Percentiles rank a stretch among this genome's conserved stretches.
These are phyloP conservation scores for Deroplatys truncata DNA, from an alignment of 2,888 invertebrate species.

Conservation along the genomic window DNA sequence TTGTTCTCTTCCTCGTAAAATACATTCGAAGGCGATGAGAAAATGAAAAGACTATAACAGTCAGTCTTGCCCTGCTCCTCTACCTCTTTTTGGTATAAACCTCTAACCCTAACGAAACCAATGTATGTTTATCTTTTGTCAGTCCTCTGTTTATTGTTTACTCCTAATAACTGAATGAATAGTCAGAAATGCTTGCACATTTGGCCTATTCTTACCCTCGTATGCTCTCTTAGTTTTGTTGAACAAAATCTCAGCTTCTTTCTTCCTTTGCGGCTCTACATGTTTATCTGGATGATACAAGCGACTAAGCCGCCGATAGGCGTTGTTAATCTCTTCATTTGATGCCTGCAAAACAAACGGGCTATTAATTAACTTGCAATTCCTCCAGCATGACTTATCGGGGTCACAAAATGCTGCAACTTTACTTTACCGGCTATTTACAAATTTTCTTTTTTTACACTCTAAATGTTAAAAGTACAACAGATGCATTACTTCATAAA, in stretches of 20 bases:
- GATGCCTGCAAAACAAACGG: slow-evolving; percentile 65
- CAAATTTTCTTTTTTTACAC: not conserved
- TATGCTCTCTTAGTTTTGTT: slow-evolving; percentile 91
- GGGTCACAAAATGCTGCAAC: not conserved
- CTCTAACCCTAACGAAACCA: too few relatives aligned
- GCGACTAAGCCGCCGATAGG: slow-evolving; percentile 86
- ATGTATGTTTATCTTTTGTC: too few relatives aligned
- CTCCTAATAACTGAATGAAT: too few relatives aligned
- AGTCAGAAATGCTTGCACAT: too few relatives aligned
- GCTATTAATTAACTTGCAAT: slow-evolving; percentile 13
- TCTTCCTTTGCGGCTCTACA: slow-evolving; percentile 72
- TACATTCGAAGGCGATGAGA: too few relatives aligned
- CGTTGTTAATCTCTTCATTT: slow-evolving; percentile 86
- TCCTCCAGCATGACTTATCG: not conserved
- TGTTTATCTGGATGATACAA: slow-evolving; percentile 98
- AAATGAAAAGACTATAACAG: too few relatives aligned
- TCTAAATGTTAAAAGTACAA: not conserved
- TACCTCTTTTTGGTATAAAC: too few relatives aligned
- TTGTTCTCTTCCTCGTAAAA: too few relatives aligned
- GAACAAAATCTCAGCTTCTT: slow-evolving; percentile 88
- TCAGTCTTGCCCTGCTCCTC: too few relatives aligned
- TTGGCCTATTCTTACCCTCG: slow-evolving; percentile 57
- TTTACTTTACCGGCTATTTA: not conserved
- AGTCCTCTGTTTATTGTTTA: too few relatives aligned
- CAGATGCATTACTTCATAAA: not conserved